These are phyloP conservation scores for Lysiphlebus fabarum DNA, from an alignment of 1,140 invertebrate species.

Conservation along the genomic window DNA sequence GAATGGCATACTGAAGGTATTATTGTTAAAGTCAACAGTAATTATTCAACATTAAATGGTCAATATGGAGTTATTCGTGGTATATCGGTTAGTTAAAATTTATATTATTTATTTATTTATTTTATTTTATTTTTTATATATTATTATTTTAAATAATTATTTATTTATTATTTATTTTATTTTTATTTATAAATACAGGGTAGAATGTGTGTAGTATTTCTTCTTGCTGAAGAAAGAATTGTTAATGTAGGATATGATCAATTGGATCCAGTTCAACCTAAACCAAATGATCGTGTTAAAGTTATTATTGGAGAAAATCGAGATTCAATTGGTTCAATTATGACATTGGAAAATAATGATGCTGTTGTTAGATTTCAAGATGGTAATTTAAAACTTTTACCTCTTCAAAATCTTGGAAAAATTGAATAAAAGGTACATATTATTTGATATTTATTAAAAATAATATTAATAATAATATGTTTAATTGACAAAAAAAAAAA, in stretches of 20 bases:
- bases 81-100: slow-evolving; percentile 64
- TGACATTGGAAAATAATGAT: slow-evolving; percentile 81
- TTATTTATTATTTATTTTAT: background rate
- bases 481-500: no score
- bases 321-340: slow-evolving; percentile 79
- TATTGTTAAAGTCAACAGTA: slow-evolving; percentile 78
- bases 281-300: slow-evolving; percentile 81
- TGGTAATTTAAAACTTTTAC: slow-evolving; percentile 70
- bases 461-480: no score
- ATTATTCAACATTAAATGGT: slow-evolving; percentile 78
- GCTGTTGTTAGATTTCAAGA: slow-evolving; percentile 75
- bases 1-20: slow-evolving; percentile 94
- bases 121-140: slow-evolving; percentile 17
- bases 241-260: slow-evolving; percentile 83
- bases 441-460: no score
- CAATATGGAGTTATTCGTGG: slow-evolving; percentile 86
- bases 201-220: slow-evolving; percentile 83
- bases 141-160: slow-evolving; percentile 23
- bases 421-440: no score
- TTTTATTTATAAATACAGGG: slow-evolving; percentile 56
- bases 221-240: slow-evolving; percentile 80
- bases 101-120: background rate
- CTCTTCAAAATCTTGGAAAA: slow-evolving; percentile 69
- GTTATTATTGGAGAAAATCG: slow-evolving; percentile 89
- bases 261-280: slow-evolving; percentile 84